A percentile compares a stretch with the other conserved stretches of the same genome.
Conservation (phyloP, 2,888 invertebrate species). For the Odiellus spinosus region DNA sequence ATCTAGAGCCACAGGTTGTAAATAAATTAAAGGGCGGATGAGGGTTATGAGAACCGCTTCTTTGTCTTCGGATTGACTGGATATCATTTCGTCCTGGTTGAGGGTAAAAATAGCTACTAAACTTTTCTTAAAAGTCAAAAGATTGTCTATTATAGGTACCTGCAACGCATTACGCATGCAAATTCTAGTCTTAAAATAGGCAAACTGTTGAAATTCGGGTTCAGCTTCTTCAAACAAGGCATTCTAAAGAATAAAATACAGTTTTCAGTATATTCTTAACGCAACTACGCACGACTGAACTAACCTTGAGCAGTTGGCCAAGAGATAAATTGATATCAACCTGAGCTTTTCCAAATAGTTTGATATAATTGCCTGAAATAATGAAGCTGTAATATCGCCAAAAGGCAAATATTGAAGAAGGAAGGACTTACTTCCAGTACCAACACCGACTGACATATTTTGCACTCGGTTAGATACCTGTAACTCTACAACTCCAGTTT, state of each 20-base stretch:
- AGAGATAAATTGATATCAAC: slow-evolving; percentile 85
- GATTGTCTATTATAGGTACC: slow-evolving; percentile 21
- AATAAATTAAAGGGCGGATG: slow-evolving; percentile 82
- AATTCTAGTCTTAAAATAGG: slow-evolving; percentile 92
- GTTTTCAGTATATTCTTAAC: neutral
- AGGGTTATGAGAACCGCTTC: slow-evolving; percentile 66
- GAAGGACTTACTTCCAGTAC: neutral
- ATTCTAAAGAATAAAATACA: slow-evolving; percentile 46
- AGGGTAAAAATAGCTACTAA: neutral
- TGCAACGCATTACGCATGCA: slow-evolving; percentile 39
- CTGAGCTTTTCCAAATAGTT: slow-evolving; percentile 44
- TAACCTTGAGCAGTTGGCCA: slow-evolving; percentile 60
- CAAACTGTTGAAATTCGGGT: slow-evolving; percentile 92
- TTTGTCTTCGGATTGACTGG: slow-evolving; percentile 47
- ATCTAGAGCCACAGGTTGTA: slow-evolving; percentile 93
- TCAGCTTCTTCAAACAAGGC: slow-evolving; percentile 94
- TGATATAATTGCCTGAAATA: slow-evolving; percentile 17
- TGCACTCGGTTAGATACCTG: slow-evolving; percentile 87
- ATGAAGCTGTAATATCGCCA: too few species aligned
- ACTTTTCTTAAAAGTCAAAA: neutral
- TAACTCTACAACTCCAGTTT: slow-evolving; percentile 84
- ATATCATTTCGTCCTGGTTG: slow-evolving; percentile 69
- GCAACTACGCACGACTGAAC: neutral
- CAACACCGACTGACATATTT: slow-evolving; percentile 44
- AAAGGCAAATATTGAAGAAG: too few species aligned